A percentile compares a stretch with the other conserved stretches of the same genome.
Evolutionary conservation across 2,797 vertebrate species (phyloP).

Genomic region (Parambassis ranga): DNA sequence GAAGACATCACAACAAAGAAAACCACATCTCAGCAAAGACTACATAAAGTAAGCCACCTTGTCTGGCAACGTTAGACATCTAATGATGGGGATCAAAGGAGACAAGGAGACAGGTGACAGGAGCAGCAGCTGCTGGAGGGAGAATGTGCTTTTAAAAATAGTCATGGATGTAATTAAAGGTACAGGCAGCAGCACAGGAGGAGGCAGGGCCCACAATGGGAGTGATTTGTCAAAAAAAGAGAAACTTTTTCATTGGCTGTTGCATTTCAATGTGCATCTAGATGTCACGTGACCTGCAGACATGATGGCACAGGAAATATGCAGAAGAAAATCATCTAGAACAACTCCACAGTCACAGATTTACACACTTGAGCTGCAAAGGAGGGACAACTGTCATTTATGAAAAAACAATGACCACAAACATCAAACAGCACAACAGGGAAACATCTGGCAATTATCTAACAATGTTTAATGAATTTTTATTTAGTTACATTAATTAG

Average conservation of each 20-base stretch:
- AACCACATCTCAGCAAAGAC: slow-evolving; percentile 5
- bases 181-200: slow-evolving; percentile 22
- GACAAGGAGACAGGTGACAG: slow-evolving; percentile 52
- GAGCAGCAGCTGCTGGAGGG: slow-evolving; percentile 20
- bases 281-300: slow-evolving; percentile 57
- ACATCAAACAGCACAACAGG: slow-evolving; percentile 46
- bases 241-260: slow-evolving; percentile 54
- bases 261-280: slow-evolving; percentile 43
- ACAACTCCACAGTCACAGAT: slow-evolving; percentile 5
- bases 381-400: neutral
- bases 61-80: slow-evolving; percentile 17
- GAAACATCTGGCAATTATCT: slow-evolving; percentile 70
- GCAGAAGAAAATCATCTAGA: neutral
- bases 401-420: neutral
- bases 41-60: slow-evolving; percentile 22
- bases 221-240: slow-evolving; percentile 33
- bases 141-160: slow-evolving; percentile 64
- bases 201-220: slow-evolving; percentile 17
- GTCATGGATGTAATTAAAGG: slow-evolving; percentile 59
- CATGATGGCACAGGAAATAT: slow-evolving; percentile 4
- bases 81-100: slow-evolving; percentile 53
- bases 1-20: slow-evolving; percentile 25
- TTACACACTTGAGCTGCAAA: neutral
- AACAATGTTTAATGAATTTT: slow-evolving; percentile 83
- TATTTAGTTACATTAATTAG: slow-evolving; percentile 83